Evolutionary conservation across 92 coral and sea anemone genomes (phyloP), one percentile per base, ranked within the genome.

Genomic region (Plumapathes pennacea): DNA sequence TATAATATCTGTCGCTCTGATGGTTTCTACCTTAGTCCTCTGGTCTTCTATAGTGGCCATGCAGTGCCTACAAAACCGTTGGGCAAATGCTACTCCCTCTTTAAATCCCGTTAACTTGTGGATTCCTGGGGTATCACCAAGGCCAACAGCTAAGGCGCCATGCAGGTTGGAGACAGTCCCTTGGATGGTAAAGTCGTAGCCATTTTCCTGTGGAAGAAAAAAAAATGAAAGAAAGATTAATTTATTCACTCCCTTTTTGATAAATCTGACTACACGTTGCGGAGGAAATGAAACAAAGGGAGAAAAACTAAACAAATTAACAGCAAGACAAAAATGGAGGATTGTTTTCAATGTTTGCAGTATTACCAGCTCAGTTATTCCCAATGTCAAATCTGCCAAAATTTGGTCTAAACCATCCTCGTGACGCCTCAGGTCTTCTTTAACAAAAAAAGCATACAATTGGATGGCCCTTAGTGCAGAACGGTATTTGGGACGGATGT

Each of bases 401-500:
- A 46, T 46, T 15, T 14, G 7, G 51, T 46, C 51, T 4, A 46
- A 6, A 2, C 31, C 44, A 13, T 28, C 21, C 1, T 33, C 45
- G 19, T 52, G 24, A 1, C 41, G 24, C 41, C 30, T 52, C 37
- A 52, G 25, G 20, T 11, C 54, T 7, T 25, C 48, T 58, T 31
- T 58, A 25, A 25, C 46, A 3, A 45, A 48, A 21, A 38, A 24
- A 24, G 69, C 74, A 25, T 60, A 46, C n/a, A 76, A 41, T 48
- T 76, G 75, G 10, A 76, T 76, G 0, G 67, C 61, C 25, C 66
- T 76, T 39, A 65, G 32, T 26, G 32, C 57, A 12, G 83, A 76
- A 2, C 83, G 74, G 32, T 33, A 64, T 28, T 76, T 48, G 1
- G 83, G 75, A 15, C 46, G 52, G 49, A 76, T 76, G 30, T 76